Base-by-base conservation (phyloP, 2,888 invertebrate genomes). In the Lasioglossum marginatum region DNA sequence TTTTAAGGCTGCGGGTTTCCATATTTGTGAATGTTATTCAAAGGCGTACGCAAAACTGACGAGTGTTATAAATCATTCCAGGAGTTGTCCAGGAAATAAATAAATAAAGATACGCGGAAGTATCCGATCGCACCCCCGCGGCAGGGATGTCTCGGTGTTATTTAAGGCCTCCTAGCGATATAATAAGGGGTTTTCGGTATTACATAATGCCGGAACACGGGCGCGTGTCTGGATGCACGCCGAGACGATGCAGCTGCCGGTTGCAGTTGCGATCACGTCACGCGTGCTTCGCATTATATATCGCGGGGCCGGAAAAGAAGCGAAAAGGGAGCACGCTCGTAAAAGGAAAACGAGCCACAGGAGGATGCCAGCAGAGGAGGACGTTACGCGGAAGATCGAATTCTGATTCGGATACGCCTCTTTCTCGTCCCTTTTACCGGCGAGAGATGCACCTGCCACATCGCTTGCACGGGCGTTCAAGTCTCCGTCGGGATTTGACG, bases 161-260 rank as follows among this genome's bases (percentile, higher is more conserved):
- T 60, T 78, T 60, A 16, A 43, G 5, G n/a, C 34, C 79, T 77
- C 72, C 57, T 23, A 34, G 1, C 27, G 76, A 68, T 79, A 57
- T 88, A 92, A 90, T 87, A 89, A 91, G 87, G 86, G 88, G 75
- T 86, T 88, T 88, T 87, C 34, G 77, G 72, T 6, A 66, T 90
- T 89, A 74, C 87, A 77, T 87, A 89, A 91, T 83, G 66, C 43
- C 37, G 31, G 34, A 37, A 72, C 77, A 68, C 37, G 71, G 68
- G 81, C 85, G 85, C 83, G 88, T 88, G 83, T 83, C 81, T 73
- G 77, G 72, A 72, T 76, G 81, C 78, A 84, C 60, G 43, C 74
- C 66, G 71, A 70, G 45, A 60, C 52, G 27, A 27, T 52, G 82
- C 82, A 89, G 83, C 82, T 88, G 88, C 81, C 31, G 27, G 63